phyloP scores from a whole-genome alignment of 1,140 invertebrate genomes.

The Bursaphelenchus mucronatus region DNA sequence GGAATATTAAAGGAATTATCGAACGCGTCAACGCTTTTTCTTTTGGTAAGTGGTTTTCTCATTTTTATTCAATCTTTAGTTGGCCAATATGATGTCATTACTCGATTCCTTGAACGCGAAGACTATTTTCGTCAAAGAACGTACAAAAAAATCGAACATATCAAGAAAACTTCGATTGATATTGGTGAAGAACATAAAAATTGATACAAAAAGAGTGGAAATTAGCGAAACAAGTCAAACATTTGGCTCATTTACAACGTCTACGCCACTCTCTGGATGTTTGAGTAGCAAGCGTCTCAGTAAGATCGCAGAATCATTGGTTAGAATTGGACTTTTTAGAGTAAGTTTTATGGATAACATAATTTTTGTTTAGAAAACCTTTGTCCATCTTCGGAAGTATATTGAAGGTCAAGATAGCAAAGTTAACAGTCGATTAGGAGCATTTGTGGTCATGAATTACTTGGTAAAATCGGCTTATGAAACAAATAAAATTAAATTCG shows the following conservation, averaged over 20 bases:
- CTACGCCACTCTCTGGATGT: not conserved
- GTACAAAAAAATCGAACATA: conserved; percentile 1
- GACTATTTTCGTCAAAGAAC: not conserved
- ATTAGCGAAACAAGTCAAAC: conserved; percentile 1
- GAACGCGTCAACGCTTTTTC: not conserved
- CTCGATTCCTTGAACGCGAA: not conserved
- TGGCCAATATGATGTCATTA: not conserved
- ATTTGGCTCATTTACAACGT: not conserved
- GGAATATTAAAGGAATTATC: not conserved
- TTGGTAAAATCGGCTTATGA: no score
- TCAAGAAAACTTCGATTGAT: not conserved
- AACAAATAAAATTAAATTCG: no score
- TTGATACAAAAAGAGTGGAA: conserved; percentile 3
- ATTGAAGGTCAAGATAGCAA: no score
- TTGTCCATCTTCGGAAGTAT: not conserved
- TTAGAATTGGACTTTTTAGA: not conserved
- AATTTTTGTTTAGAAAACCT: not conserved
- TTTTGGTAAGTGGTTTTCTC: not conserved
- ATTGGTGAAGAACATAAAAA: conserved; percentile 5
- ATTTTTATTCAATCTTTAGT: not conserved
- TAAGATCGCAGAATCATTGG: conserved; percentile 8
- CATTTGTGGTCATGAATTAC: no score
- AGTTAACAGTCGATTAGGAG: no score
- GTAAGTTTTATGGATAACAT: not conserved
- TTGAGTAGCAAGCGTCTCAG: not conserved